Base-by-base conservation (phyloP, 2,888 invertebrate species). In the Anthoptus insignis region DNA sequence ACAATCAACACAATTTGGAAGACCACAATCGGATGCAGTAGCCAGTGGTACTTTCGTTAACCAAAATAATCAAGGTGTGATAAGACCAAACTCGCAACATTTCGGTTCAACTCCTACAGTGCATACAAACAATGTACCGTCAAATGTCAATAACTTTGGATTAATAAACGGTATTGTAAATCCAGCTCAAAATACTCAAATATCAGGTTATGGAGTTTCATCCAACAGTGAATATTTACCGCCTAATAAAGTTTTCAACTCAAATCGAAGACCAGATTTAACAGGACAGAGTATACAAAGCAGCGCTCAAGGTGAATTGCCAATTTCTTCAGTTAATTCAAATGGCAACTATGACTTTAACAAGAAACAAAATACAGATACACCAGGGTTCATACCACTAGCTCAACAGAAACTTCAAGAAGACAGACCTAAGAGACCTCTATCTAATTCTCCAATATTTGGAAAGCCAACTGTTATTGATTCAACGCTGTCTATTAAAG, bases 11-110 rank as follows among this genome's bases (percentile, higher is more conserved):
- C 79, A 75, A 73, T 81, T 83, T 76, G 82, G 79, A 54, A 81
- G 76, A 76, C 80, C 81, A 73, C 82, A 70, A 73, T 77, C 76
- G 61, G 80, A 79, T 72, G 77, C 76, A 64, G 76, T 75, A 37
- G 73, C 77, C 42, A 80, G 83, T 74, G 82, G 82, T 29, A 72
- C 82, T 54, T 81, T 83, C 72, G 82, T 83, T 59, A 85, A 79
- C 80, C 84, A 87, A 68, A 82, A 81, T 68, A 80, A 76, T 61
- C 79, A 82, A 68, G 75, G 72, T 47, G 77, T 80, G 71, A 77
- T 66, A 19, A 78, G 73, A 70, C 77, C 81, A 5, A 71, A 68
- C 59, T 57, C 59, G 45, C 71, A 70, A 32, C 72, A 73, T 61
- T 61, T 71, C 53, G 61, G 60, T 21, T 32, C 64, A 4, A 59